A percentile compares a stretch with the other conserved stretches of the same genome.
phyloP scores from a whole-genome alignment of 2,888 invertebrate species.

The Sylvicola cinctus region DNA sequence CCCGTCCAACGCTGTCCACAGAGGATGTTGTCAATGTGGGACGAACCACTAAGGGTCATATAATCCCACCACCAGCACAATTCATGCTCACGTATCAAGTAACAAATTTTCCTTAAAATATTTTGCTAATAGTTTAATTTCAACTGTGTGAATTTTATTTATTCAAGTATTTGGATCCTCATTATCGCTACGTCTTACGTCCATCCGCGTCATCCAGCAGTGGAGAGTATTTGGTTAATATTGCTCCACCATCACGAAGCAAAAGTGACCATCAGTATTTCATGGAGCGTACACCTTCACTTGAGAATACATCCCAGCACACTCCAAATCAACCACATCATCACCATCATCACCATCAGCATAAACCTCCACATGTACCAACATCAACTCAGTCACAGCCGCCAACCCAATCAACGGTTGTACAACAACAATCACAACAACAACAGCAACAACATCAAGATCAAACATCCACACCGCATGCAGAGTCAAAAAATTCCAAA shows the following conservation, averaged over 20 bases:
- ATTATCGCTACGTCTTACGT: slow-evolving; percentile 48
- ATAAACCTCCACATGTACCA: slow-evolving; percentile 12
- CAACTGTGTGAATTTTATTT: slow-evolving; percentile 25
- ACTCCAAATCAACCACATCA: slow-evolving; percentile 15
- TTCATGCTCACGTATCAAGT: slow-evolving; percentile 35
- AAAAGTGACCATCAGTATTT: slow-evolving; percentile 47
- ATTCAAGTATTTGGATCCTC: slow-evolving; percentile 39
- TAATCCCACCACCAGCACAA: slow-evolving; percentile 27
- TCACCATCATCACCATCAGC: slow-evolving; percentile 11
- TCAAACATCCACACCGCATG: slow-evolving; percentile 21
- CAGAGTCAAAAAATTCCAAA: slow-evolving; percentile 10
- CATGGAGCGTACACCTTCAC: slow-evolving; percentile 35
- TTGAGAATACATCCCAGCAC: slow-evolving; percentile 21
- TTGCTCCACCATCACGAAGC: slow-evolving; percentile 40
- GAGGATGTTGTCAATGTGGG: slow-evolving; percentile 42
- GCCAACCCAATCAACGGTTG: slow-evolving; percentile 8
- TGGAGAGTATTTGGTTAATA: slow-evolving; percentile 49
- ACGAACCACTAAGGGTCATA: slow-evolving; percentile 18
- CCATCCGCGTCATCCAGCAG: slow-evolving; percentile 40
- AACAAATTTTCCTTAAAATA: no score
- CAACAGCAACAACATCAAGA: slow-evolving; percentile 3
- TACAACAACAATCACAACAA: slow-evolving; percentile 8
- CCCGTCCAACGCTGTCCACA: slow-evolving; percentile 60
- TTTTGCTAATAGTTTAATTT: slow-evolving; percentile 19
- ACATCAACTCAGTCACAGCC: slow-evolving; percentile 15